Conservation (phyloP, 2,888 invertebrate species). For the Doris montereyensis region DNA sequence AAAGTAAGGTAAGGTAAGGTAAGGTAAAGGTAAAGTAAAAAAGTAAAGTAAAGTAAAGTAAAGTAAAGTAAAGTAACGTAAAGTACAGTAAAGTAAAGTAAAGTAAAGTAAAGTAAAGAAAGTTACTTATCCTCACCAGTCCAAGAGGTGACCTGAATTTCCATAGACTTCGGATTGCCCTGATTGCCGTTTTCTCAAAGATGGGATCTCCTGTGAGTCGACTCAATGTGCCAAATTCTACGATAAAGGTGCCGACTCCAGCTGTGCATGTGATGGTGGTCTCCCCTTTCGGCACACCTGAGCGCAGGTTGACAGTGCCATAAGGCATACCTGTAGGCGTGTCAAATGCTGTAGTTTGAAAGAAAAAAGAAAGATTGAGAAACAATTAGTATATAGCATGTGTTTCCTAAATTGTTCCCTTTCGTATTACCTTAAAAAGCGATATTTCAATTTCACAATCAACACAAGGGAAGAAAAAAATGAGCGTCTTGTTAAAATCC, state of each 20-base stretch:
- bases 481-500: too few relatives aligned
- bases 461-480: too few relatives aligned
- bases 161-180: constrained; percentile 91
- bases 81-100: too few relatives aligned
- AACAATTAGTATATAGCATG: too few relatives aligned
- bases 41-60: too few relatives aligned
- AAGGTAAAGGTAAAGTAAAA: too few relatives aligned
- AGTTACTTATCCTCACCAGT: constrained; percentile 61
- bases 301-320: constrained; percentile 93
- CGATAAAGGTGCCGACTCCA: constrained; percentile 95
- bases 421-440: too few relatives aligned
- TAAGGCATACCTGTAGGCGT: constrained; percentile 91
- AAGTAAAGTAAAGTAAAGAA: background rate
- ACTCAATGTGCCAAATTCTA: constrained; percentile 96
- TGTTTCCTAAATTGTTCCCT: too few relatives aligned
- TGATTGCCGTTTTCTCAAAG: constrained; percentile 92
- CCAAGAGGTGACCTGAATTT: constrained; percentile 87
- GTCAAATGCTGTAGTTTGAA: constrained; percentile 73
- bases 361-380: too few relatives aligned
- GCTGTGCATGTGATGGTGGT: constrained; percentile 98
- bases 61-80: too few relatives aligned
- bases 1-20: too few relatives aligned
- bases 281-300: constrained; percentile 94
- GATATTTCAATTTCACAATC: too few relatives aligned
- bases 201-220: constrained; percentile 88